These are phyloP conservation scores for Andinoacara biseriatus DNA, from an alignment of 2,113 vertebrate species.

Conservation along the genomic window DNA sequence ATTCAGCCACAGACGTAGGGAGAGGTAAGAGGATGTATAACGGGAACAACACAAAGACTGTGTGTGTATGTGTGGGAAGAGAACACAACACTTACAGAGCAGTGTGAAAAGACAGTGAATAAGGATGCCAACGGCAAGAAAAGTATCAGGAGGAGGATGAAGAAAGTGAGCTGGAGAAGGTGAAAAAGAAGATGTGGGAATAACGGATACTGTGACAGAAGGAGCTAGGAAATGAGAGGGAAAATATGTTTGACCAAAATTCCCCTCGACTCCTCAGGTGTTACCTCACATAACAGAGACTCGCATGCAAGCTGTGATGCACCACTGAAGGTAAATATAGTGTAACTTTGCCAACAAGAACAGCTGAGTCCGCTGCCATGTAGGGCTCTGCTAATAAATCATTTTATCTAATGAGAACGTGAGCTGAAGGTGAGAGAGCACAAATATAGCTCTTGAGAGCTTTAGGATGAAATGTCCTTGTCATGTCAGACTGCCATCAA, in stretches of 20 bases:
- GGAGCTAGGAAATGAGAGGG: not conserved
- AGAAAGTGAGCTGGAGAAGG: not conserved
- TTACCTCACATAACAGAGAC: not conserved
- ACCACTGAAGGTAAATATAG: constrained; percentile 19
- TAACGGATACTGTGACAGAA: constrained; percentile 11
- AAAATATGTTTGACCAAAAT: not conserved
- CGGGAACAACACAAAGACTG: constrained; percentile 16
- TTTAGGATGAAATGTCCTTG: constrained; percentile 61
- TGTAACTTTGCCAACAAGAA: constrained; percentile 38
- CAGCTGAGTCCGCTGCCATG: constrained; percentile 7
- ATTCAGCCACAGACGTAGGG: constrained; percentile 43
- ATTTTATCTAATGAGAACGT: constrained; percentile 25
- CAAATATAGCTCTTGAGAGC: constrained; percentile 29
- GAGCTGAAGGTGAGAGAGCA: constrained; percentile 22
- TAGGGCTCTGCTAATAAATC: constrained; percentile 27
- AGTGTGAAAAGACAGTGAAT: constrained; percentile 26
- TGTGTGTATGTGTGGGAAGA: constrained; percentile 1
- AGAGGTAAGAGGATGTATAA: constrained; percentile 38
- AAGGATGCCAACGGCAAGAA: constrained; percentile 28
- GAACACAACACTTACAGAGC: constrained; percentile 30
- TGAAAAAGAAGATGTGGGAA: constrained; percentile 11
- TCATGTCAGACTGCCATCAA: constrained; percentile 42
- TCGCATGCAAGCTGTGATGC: not conserved
- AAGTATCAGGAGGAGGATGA: constrained; percentile 18
- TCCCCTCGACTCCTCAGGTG: not conserved